Percentiles rank a stretch among this genome's conserved stretches.
Conservation (phyloP, 2,888 invertebrate species). For the Thyatira batis region DNA sequence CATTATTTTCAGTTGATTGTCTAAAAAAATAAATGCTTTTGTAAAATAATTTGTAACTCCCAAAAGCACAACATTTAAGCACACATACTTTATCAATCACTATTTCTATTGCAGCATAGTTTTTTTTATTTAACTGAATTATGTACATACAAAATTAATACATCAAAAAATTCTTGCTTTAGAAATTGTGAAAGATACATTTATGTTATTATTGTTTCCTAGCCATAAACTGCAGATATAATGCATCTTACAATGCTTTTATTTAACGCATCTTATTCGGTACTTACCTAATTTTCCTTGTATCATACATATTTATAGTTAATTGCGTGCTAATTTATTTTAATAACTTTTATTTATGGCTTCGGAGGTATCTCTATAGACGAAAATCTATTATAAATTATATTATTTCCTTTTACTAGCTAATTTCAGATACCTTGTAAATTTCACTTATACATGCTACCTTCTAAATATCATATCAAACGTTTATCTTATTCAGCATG, state of each 20-base stretch:
- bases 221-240: neutral
- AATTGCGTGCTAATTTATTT: neutral
- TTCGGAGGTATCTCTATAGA: neutral
- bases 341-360: neutral
- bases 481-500: conserved; percentile 4
- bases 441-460: conserved; percentile 46
- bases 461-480: conserved; percentile 18
- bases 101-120: conserved; percentile 2
- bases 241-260: neutral
- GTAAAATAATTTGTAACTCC: conserved; percentile 42
- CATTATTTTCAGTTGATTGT: too few relatives aligned
- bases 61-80: conserved; percentile 35
- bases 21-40: neutral
- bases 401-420: too few relatives aligned
- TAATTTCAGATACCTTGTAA: conserved; percentile 6
- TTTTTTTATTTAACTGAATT: too few relatives aligned
- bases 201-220: neutral
- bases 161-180: too few relatives aligned
- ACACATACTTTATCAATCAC: conserved; percentile 29
- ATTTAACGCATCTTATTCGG: neutral
- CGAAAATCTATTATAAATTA: neutral
- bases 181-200: neutral
- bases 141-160: too few relatives aligned
- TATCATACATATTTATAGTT: neutral
- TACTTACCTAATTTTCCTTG: neutral